A percentile compares a stretch with the other conserved stretches of the same genome.
Conservation (phyloP, 2,888 invertebrate genomes). For the Scaptomyza tumidula region DNA sequence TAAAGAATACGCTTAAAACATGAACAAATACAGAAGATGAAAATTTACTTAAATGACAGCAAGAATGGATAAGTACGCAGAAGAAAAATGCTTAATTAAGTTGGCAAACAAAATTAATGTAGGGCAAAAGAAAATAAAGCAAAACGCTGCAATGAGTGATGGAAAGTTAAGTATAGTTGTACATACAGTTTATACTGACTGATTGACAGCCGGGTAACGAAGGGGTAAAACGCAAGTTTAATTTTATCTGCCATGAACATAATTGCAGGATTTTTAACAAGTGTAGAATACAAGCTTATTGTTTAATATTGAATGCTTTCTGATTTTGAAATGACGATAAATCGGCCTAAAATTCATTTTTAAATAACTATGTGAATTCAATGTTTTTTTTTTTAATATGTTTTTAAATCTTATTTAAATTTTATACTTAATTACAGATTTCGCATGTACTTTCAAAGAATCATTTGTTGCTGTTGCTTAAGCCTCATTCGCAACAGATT, state of each 20-base stretch:
- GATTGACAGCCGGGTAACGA: not conserved
- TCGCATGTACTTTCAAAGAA: conserved; percentile 89
- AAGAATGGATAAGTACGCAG: not conserved
- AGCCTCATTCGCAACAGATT: conserved; percentile 63
- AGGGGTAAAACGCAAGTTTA: not conserved
- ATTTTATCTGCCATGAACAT: not conserved
- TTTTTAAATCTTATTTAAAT: no score
- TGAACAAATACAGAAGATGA: not conserved
- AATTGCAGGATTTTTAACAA: not conserved
- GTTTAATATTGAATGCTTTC: no score
- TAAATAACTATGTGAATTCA: no score
- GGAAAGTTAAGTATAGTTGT: not conserved
- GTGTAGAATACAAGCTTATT: no score
- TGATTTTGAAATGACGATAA: no score
- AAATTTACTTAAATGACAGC: not conserved
- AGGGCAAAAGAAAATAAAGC: not conserved
- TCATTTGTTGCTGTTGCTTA: conserved; percentile 87
- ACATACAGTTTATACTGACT: not conserved
- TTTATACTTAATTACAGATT: conserved; percentile 85
- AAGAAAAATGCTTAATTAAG: not conserved
- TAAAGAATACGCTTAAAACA: not conserved
- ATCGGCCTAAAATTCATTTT: no score
- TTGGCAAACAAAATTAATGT: not conserved
- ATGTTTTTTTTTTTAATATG: no score
- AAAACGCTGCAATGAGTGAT: not conserved